Evolutionary conservation across 1,140 invertebrate genomes (phyloP).

Genomic region (Aphelinus atriplicis): DNA sequence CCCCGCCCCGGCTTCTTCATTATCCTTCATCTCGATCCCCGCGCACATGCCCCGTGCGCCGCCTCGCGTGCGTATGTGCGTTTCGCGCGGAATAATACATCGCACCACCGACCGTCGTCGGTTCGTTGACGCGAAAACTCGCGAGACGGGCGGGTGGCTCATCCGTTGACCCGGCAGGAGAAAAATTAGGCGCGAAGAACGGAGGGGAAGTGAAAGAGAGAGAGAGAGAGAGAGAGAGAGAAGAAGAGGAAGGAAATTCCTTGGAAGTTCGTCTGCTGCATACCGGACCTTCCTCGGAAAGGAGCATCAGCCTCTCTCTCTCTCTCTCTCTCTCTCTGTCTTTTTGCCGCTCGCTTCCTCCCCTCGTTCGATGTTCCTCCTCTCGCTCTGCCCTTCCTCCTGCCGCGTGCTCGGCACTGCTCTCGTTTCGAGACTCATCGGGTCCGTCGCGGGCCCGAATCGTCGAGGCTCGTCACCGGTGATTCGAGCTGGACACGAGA

Average conservation of each 20-base stretch:
- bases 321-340: neutral
- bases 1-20: constrained; percentile 20
- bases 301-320: neutral
- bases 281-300: constrained; percentile 35
- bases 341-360: neutral
- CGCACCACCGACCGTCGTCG: too few species aligned
- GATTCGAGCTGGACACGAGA: too few species aligned
- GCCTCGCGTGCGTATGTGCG: too few species aligned
- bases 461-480: too few species aligned
- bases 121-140: too few species aligned
- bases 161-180: constrained; percentile 1
- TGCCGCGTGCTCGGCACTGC: neutral
- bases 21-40: constrained; percentile 23
- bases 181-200: too few species aligned
- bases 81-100: too few species aligned
- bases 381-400: neutral
- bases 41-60: too few species aligned
- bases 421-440: neutral
- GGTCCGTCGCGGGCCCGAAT: neutral
- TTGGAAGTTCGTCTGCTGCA: constrained; percentile 39
- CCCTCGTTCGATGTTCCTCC: neutral
- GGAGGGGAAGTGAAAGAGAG: neutral
- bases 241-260: constrained; percentile 27
- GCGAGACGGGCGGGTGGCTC: too few species aligned
- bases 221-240: neutral